These are phyloP conservation scores for Carcina quercana DNA, from an alignment of 2,888 invertebrate species.

Conservation along the genomic window DNA sequence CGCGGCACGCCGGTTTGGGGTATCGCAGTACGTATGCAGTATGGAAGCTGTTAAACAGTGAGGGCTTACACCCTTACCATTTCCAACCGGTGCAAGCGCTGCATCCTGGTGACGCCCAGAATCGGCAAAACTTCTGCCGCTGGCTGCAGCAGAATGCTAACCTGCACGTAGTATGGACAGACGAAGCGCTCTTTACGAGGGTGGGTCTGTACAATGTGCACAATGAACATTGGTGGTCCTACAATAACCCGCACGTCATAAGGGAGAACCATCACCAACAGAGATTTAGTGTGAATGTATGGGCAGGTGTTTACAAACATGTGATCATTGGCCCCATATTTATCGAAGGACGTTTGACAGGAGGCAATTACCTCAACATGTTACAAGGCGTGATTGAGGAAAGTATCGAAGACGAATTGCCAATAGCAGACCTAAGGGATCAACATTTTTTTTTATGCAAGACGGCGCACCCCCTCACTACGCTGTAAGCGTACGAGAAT, in stretches of 20 bases:
- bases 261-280: not conserved
- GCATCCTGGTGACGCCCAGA: not conserved
- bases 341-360: not conserved
- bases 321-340: not conserved
- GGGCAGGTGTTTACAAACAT: not conserved
- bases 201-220: not conserved
- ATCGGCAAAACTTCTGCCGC: not conserved
- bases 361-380: not conserved
- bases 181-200: not conserved
- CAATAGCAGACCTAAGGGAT: not conserved
- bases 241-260: not conserved
- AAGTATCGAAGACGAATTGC: not conserved
- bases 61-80: no score
- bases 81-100: not conserved
- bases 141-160: not conserved
- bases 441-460: not conserved
- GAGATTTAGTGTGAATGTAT: constrained; percentile 1
- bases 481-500: not conserved
- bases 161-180: not conserved
- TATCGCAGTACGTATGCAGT: no score
- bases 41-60: no score
- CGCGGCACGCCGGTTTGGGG: no score
- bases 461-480: not conserved
- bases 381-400: not conserved
- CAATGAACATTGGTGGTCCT: constrained; percentile 1